Percentiles rank a stretch among this genome's conserved stretches.
These are phyloP conservation scores for Trachymyrmex septentrionalis DNA, from an alignment of 1,140 invertebrate genomes.

Conservation along the genomic window DNA sequence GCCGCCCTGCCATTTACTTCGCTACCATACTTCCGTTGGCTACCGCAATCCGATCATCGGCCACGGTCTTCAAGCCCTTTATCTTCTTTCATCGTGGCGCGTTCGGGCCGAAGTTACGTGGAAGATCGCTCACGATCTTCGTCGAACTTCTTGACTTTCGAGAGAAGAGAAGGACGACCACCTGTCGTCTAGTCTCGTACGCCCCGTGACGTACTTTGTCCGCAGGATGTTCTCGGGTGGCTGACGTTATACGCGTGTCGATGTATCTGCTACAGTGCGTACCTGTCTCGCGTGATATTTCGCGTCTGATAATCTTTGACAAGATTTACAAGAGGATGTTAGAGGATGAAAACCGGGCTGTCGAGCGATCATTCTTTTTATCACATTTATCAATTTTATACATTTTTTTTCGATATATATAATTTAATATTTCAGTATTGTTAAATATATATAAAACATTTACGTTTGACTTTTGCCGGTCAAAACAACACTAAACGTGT, in stretches of 20 bases:
- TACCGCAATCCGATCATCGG: slow-evolving; percentile 53
- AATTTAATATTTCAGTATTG: not conserved
- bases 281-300: slow-evolving; percentile 70
- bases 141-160: slow-evolving; percentile 68
- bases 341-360: slow-evolving; percentile 12
- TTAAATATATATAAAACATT: not conserved
- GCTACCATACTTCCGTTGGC: slow-evolving; percentile 53
- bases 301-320: slow-evolving; percentile 71
- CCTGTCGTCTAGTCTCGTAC: slow-evolving; percentile 72
- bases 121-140: slow-evolving; percentile 67
- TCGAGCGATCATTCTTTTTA: not conserved
- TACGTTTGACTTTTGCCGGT: not conserved
- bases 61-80: slow-evolving; percentile 27
- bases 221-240: slow-evolving; percentile 52
- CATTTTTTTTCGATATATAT: not conserved
- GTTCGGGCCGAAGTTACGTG: slow-evolving; percentile 61
- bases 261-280: slow-evolving; percentile 56
- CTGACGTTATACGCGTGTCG: slow-evolving; percentile 60
- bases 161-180: slow-evolving; percentile 72
- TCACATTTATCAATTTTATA: not conserved
- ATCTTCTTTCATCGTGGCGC: slow-evolving; percentile 46
- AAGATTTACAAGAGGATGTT: slow-evolving; percentile 68
- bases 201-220: slow-evolving; percentile 55
- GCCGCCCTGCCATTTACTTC: slow-evolving; percentile 23
- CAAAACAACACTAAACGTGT: not conserved